phyloP scores from a whole-genome alignment of 2,888 invertebrate species.

The Plutella xylostella region DNA sequence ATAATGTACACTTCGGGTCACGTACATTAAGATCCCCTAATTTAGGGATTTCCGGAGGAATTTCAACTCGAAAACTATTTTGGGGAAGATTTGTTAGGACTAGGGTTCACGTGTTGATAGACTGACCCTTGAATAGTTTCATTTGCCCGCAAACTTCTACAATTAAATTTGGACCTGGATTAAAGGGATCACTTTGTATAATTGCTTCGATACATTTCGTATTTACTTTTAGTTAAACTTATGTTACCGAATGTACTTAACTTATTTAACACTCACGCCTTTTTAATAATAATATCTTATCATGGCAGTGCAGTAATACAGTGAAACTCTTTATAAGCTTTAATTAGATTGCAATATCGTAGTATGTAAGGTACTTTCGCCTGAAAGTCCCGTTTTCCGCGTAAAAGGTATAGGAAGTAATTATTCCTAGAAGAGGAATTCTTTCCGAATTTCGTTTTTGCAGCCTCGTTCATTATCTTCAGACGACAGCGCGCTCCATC shows the following conservation, averaged over 20 bases:
- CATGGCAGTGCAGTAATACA: not conserved
- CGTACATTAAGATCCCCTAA: constrained; percentile 43
- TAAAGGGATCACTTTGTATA: too few relatives aligned
- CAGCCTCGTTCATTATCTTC: constrained; percentile 44
- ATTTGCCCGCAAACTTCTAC: too few relatives aligned
- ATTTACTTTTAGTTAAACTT: too few relatives aligned
- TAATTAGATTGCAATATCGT: not conserved
- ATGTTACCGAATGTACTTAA: too few relatives aligned
- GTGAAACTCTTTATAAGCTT: not conserved
- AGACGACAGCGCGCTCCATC: constrained; percentile 48
- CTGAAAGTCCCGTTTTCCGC: not conserved
- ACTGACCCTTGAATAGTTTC: too few relatives aligned
- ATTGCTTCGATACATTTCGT: too few relatives aligned
- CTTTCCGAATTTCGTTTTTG: not conserved
- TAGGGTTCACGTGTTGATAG: not conserved
- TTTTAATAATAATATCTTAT: too few relatives aligned
- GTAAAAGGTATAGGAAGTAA: not conserved
- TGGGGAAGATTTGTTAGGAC: constrained; percentile 10
- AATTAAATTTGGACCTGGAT: too few relatives aligned
- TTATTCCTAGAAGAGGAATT: not conserved
- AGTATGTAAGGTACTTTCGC: not conserved
- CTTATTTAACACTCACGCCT: too few relatives aligned
- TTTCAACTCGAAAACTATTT: constrained; percentile 10
- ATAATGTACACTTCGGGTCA: constrained; percentile 37
- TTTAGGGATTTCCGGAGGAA: constrained; percentile 44